These are phyloP conservation scores for Acrobeloides nanus DNA, from an alignment of 2,888 invertebrate genomes.

Conservation along the genomic window DNA sequence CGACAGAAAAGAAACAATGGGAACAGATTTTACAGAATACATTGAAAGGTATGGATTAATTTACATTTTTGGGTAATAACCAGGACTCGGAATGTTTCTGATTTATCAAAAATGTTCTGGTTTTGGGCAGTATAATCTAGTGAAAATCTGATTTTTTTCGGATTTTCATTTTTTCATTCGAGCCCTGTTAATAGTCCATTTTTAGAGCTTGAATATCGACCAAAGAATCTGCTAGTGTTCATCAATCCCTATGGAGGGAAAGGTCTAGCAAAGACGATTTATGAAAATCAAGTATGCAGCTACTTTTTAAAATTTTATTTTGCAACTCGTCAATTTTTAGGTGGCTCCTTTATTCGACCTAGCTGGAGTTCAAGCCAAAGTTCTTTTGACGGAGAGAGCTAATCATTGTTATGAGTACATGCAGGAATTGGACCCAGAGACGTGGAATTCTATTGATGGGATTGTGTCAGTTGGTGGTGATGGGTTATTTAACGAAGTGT, in stretches of 20 bases:
- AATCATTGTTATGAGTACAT: slow-evolving; percentile 69
- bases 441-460: slow-evolving; percentile 28
- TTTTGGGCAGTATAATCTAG: too few relatives aligned
- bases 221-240: slow-evolving; percentile 69
- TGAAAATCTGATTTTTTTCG: too few relatives aligned
- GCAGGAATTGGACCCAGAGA: slow-evolving; percentile 29
- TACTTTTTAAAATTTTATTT: slow-evolving; percentile 9
- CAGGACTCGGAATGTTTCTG: too few relatives aligned
- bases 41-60: slow-evolving; percentile 14
- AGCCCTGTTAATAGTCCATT: too few relatives aligned
- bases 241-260: slow-evolving; percentile 79
- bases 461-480: slow-evolving; percentile 77
- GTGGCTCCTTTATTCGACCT: slow-evolving; percentile 57
- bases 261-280: slow-evolving; percentile 67
- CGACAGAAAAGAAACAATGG: slow-evolving; percentile 33
- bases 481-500: slow-evolving; percentile 74
- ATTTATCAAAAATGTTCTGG: too few relatives aligned
- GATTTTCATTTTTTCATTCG: background rate
- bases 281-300: slow-evolving; percentile 64
- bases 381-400: slow-evolving; percentile 67
- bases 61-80: too few relatives aligned
- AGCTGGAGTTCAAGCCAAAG: slow-evolving; percentile 60
- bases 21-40: slow-evolving; percentile 17
- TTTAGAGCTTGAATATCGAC: slow-evolving; percentile 57
- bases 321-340: slow-evolving; percentile 22